Conservation (phyloP, 2,797 vertebrate genomes). For the Nyctibius grandis region DNA sequence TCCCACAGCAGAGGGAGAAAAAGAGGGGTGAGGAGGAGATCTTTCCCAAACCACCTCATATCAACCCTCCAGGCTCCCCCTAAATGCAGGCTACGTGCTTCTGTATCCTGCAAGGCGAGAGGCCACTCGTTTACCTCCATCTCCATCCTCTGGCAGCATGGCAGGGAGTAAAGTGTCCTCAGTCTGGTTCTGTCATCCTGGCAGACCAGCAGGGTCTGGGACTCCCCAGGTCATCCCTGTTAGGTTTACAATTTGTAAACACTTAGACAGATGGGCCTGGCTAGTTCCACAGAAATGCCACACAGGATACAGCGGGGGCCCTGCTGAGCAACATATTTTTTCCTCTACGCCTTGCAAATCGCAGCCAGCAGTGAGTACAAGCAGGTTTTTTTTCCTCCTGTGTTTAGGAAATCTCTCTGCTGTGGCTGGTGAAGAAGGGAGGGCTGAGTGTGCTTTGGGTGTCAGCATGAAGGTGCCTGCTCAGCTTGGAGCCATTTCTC, state of each 20-base stretch:
- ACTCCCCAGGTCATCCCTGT: slow-evolving; percentile 2
- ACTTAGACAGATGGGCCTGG: slow-evolving; percentile 35
- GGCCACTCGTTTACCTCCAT: background rate
- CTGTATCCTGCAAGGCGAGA: background rate
- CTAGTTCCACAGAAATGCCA: background rate
- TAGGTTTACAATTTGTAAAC: background rate
- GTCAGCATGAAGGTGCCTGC: background rate
- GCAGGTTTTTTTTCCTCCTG: background rate
- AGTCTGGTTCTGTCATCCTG: background rate
- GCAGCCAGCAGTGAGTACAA: background rate
- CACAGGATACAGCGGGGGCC: slow-evolving; percentile 30
- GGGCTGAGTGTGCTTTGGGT: background rate
- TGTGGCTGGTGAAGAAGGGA: background rate
- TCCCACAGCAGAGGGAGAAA: background rate
- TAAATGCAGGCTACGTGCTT: background rate
- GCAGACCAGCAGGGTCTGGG: background rate
- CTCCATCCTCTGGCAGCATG: background rate
- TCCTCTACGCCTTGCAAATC: background rate
- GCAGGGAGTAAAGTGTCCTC: background rate
- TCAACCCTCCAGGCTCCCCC: background rate
- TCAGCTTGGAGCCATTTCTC: background rate
- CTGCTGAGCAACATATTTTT: slow-evolving; percentile 52
- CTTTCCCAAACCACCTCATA: background rate
- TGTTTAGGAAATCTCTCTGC: background rate
- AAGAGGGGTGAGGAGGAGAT: background rate